Evolutionary conservation across 2,888 invertebrate genomes (phyloP).

Genomic region (Caenorhabditis parvicauda): DNA sequence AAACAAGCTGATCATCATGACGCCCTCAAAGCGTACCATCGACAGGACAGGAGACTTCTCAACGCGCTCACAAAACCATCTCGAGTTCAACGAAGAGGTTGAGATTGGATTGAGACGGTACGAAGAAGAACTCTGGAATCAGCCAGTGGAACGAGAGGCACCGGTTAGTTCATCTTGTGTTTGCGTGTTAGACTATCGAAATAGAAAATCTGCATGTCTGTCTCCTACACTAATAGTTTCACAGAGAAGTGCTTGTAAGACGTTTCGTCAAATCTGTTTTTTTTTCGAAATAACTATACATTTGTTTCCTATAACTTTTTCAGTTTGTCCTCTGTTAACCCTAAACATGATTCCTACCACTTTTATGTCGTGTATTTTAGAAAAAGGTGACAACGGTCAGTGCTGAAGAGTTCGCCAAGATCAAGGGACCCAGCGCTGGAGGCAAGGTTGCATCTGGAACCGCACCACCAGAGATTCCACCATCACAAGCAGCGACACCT

Average conservation of each 20-base stretch:
- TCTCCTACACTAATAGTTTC: too few species aligned
- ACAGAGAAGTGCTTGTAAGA: not conserved
- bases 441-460: conserved; percentile 5
- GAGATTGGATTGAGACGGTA: conserved; percentile 94
- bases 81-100: conserved; percentile 89
- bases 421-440: conserved; percentile 28
- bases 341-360: not conserved
- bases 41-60: conserved; percentile 78
- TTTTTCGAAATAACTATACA: not conserved
- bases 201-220: too few species aligned
- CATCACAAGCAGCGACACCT: conserved; percentile 20
- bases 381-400: conserved; percentile 48
- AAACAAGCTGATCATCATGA: conserved; percentile 79
- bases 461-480: conserved; percentile 38
- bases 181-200: too few species aligned
- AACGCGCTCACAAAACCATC: conserved; percentile 86
- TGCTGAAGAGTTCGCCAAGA: conserved; percentile 41
- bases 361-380: conserved; percentile 17
- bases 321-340: not conserved
- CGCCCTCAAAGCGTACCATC: conserved; percentile 72
- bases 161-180: conserved; percentile 30
- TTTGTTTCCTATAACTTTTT: conserved; percentile 5
- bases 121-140: conserved; percentile 86
- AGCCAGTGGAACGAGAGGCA: conserved; percentile 30
- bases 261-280: not conserved